Percentiles rank a stretch among this genome's conserved stretches.
Evolutionary conservation across 2,888 invertebrate species (phyloP).

Genomic region (Mesorhabditis belari): DNA sequence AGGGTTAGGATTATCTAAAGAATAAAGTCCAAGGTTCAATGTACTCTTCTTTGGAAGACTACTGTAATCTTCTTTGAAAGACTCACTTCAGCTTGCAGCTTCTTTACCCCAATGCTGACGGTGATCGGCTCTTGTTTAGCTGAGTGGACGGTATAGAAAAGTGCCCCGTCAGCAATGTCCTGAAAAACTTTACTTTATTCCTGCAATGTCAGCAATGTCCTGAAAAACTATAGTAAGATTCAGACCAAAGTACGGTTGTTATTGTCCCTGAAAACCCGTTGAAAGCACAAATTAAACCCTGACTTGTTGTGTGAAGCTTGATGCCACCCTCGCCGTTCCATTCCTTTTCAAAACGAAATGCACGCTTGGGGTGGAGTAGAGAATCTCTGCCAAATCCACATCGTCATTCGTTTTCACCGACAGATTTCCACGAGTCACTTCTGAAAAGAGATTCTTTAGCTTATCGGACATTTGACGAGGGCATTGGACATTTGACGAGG

Average conservation of each 20-base stretch:
- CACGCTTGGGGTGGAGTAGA: slow-evolving; percentile 16
- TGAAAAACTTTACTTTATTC: not conserved
- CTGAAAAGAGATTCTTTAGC: too few species aligned
- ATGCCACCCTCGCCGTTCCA: slow-evolving; percentile 6
- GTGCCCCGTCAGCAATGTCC: slow-evolving; percentile 12
- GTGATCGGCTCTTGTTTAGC: slow-evolving; percentile 13
- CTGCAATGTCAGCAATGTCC: too few species aligned
- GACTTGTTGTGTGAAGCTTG: slow-evolving; percentile 24
- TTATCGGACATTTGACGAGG: too few species aligned
- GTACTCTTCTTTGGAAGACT: not conserved
- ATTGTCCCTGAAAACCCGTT: too few species aligned
- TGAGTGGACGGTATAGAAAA: slow-evolving; percentile 14
- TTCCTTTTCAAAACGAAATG: slow-evolving; percentile 12
- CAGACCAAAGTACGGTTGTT: too few species aligned
- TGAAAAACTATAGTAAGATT: too few species aligned
- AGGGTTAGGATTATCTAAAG: slow-evolving; percentile 6
- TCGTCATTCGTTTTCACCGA: slow-evolving; percentile 35
- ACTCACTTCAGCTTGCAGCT: slow-evolving; percentile 9
- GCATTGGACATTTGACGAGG: too few species aligned
- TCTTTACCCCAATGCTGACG: slow-evolving; percentile 20
- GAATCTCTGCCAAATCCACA: slow-evolving; percentile 23
- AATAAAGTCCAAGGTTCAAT: too few species aligned
- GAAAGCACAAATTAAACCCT: not conserved
- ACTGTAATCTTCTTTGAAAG: not conserved
- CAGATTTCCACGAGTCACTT: slow-evolving; percentile 16